These are phyloP conservation scores for Bombus impatiens DNA, from an alignment of 1,140 invertebrate genomes.

Conservation along the genomic window DNA sequence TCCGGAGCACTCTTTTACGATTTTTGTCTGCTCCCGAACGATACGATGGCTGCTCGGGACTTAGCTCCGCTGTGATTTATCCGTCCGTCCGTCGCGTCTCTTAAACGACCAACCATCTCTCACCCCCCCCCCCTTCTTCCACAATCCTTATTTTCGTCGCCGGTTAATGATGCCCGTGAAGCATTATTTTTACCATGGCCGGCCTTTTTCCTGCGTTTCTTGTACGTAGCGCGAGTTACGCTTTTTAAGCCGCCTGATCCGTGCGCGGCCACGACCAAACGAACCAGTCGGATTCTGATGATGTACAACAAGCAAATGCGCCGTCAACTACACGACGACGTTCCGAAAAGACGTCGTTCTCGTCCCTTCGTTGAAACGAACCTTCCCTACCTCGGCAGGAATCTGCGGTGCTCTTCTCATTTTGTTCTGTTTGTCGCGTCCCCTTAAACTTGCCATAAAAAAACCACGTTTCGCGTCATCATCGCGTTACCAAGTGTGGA, in stretches of 20 bases:
- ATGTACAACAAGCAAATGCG: constrained; percentile 29
- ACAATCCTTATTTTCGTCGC: constrained; percentile 65
- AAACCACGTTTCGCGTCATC: background rate
- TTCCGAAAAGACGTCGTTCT: background rate
- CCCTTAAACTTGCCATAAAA: background rate
- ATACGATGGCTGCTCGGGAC: constrained; percentile 39
- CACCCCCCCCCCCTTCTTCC: background rate
- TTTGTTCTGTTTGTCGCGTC: background rate
- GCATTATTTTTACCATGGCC: constrained; percentile 68
- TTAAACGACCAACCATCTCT: constrained; percentile 1
- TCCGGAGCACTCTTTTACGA: constrained; percentile 68
- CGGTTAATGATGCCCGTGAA: constrained; percentile 67
- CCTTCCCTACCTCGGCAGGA: background rate
- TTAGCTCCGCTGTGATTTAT: constrained; percentile 70
- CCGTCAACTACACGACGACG: background rate
- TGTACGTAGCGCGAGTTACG: constrained; percentile 27
- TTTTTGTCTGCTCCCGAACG: constrained; percentile 71
- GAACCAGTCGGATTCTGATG: constrained; percentile 39
- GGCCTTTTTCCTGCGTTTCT: constrained; percentile 36
- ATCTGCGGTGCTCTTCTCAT: background rate
- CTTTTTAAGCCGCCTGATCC: background rate
- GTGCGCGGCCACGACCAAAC: constrained; percentile 1
- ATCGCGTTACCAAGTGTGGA: background rate
- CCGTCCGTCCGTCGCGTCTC: constrained; percentile 61
- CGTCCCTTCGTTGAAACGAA: background rate